Base-by-base conservation (phyloP, 2,797 vertebrate species). In the Enteromius radiatus region DNA sequence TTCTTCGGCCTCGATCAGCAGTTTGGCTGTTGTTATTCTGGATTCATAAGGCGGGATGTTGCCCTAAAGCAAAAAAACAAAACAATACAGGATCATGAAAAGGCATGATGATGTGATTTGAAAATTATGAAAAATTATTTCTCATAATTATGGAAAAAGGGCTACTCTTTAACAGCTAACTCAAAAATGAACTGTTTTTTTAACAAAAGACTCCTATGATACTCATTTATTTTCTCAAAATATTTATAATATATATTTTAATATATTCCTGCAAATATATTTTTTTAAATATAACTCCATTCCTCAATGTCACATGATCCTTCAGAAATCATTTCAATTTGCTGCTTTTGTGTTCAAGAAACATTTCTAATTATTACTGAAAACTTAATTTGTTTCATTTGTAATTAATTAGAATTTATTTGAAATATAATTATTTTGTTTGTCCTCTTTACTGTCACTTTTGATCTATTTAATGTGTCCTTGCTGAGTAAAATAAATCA, bases 21-120 rank as follows among this genome's bases (percentile, higher is more conserved):
- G 87, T 83, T 96, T 95, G 87, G 90, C 87, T 0, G 92, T 90
- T 59, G 91, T 94, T 90, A 95, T 92, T 87, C 89, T 93, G 54
- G 86, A 94, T 89, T 93, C 90, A 0, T 92, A 95, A 0, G 89
- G 87, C 17, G 92, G 94, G 86, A 95, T 88, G 41, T 84, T 80
- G 76, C 56, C 92, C 84, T 94, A 86, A 87, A 67, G 68, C 76
- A 81, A 0, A 79, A 41, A 54, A 73, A 4, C 17, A 38, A 23
- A 28, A 2, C 14, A n/a, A n/a, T n/a, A n/a, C n/a, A 28, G 23
- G 23, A 28, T 28, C 1, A 61, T 28, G 5, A 28, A 28, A 61
- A 61, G 12, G 2, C 12, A 28, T 14, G 4, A 59, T 56, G 54
- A 26, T 31, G 26, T 63, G 5, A 31, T 63, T 14, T 28, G 59